Conservation (phyloP, 2,888 invertebrate genomes). For the Drosophila anceps region DNA sequence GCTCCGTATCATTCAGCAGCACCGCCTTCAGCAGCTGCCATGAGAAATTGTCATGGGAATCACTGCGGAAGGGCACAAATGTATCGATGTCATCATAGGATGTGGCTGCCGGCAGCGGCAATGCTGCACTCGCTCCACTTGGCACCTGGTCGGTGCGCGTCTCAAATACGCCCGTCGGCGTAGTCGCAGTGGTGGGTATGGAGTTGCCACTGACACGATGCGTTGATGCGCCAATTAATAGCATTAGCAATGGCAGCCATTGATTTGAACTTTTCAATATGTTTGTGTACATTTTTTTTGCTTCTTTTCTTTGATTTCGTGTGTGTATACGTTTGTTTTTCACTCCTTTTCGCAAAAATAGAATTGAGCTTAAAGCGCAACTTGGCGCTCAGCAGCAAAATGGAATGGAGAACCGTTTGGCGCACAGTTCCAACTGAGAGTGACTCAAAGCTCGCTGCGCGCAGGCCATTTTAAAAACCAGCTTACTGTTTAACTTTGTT, state of each 20-base stretch:
- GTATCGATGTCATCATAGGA: slow-evolving; percentile 74
- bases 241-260: slow-evolving; percentile 29
- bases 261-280: slow-evolving; percentile 40
- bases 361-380: slow-evolving; percentile 46
- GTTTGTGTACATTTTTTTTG: slow-evolving; percentile 36
- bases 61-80: slow-evolving; percentile 83
- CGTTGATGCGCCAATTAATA: slow-evolving; percentile 11
- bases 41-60: slow-evolving; percentile 88
- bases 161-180: slow-evolving; percentile 72
- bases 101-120: slow-evolving; percentile 25
- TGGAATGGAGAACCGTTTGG: slow-evolving; percentile 59
- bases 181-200: slow-evolving; percentile 58
- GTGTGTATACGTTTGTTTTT: slow-evolving; percentile 36
- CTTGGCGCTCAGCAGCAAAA: slow-evolving; percentile 37
- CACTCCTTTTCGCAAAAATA: slow-evolving; percentile 39
- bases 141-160: slow-evolving; percentile 62
- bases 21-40: slow-evolving; percentile 88
- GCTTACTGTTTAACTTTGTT: slow-evolving; percentile 50
- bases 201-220: slow-evolving; percentile 48
- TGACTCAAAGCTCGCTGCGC: slow-evolving; percentile 58
- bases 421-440: slow-evolving; percentile 64
- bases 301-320: slow-evolving; percentile 21
- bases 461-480: slow-evolving; percentile 72
- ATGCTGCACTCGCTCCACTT: slow-evolving; percentile 10
- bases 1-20: slow-evolving; percentile 66